Percentiles rank a stretch among this genome's conserved stretches.
Conservation (phyloP, 2,797 vertebrate species). For the Ara ararauna region DNA sequence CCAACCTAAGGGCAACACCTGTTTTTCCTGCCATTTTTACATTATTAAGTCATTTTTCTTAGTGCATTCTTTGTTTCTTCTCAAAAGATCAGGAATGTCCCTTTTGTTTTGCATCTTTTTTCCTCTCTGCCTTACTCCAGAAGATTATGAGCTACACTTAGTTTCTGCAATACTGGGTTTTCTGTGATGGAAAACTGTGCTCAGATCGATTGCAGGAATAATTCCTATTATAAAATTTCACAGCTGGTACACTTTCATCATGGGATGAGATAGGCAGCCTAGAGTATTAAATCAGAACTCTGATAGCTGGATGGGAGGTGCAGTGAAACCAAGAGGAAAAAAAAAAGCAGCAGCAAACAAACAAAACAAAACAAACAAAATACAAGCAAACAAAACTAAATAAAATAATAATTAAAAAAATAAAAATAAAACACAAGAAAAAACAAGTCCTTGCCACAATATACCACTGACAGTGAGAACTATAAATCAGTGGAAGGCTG, state of each 20-base stretch:
- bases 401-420: neutral
- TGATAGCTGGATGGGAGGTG: neutral
- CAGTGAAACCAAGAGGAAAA: neutral
- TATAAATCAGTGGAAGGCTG: neutral
- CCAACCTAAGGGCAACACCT: neutral
- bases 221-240: slow-evolving; percentile 34
- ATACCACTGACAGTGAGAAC: neutral
- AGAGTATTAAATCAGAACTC: neutral
- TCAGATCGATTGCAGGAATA: neutral
- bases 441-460: neutral
- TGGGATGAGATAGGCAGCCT: neutral
- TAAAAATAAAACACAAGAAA: neutral
- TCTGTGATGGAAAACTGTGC: slow-evolving; percentile 22
- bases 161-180: slow-evolving; percentile 15
- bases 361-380: neutral
- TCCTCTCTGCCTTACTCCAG: slow-evolving; percentile 52
- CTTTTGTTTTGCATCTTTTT: slow-evolving; percentile 62
- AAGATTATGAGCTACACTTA: slow-evolving; percentile 28
- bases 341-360: neutral
- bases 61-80: slow-evolving; percentile 66
- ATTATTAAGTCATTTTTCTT: slow-evolving; percentile 58
- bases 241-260: neutral
- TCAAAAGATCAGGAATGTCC: slow-evolving; percentile 61
- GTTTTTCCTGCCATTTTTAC: slow-evolving; percentile 56
- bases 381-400: neutral